Conservation (phyloP, 2,797 vertebrate genomes). For the Pampus argenteus region DNA sequence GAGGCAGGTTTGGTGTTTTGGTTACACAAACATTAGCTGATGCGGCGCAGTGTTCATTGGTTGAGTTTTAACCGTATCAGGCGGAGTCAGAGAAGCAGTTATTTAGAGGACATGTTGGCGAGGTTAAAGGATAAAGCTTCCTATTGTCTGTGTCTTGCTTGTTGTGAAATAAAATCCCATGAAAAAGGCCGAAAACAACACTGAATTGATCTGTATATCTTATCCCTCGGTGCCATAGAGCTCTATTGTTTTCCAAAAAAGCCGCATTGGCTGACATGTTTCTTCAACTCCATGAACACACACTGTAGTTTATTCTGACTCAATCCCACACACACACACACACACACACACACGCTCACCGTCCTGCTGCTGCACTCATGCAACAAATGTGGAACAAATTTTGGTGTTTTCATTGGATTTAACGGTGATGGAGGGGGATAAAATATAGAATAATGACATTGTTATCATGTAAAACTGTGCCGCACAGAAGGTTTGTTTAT, state of each 20-base stretch:
- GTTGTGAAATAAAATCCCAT: neutral
- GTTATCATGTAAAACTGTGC: neutral
- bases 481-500: neutral
- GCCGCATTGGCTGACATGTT: neutral
- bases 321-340: neutral
- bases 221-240: no score
- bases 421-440: neutral
- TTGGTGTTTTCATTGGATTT: no score
- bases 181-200: neutral
- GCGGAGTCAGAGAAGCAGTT: conserved; percentile 15
- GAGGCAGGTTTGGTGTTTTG: conserved; percentile 24
- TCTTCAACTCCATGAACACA: neutral
- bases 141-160: neutral
- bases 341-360: neutral
- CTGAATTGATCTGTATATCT: neutral
- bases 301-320: conserved; percentile 1
- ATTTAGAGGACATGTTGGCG: conserved; percentile 3
- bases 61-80: conserved; percentile 23
- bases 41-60: conserved; percentile 29
- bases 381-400: neutral
- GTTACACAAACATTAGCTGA: conserved; percentile 33
- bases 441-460: neutral
- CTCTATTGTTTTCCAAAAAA: no score
- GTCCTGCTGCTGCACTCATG: neutral
- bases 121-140: neutral